Percentiles rank a stretch among this genome's conserved stretches.
phyloP scores from a whole-genome alignment of 1,140 invertebrate species.

The Charaxes varanes region DNA sequence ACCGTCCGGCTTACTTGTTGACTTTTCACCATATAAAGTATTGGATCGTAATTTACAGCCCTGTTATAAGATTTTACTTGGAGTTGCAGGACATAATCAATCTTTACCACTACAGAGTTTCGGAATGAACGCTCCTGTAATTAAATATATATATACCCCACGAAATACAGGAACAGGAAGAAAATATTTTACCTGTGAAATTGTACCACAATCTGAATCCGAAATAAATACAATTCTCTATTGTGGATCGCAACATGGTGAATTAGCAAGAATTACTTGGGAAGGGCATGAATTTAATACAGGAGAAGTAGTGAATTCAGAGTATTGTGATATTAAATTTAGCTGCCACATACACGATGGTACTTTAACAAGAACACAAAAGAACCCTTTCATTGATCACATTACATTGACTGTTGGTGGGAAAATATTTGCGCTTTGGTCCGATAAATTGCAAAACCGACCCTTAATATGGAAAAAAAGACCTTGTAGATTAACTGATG shows the following conservation, averaged over 20 bases:
- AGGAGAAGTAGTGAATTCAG: constrained; percentile 73
- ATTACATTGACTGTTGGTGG: constrained; percentile 71
- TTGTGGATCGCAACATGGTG: constrained; percentile 67
- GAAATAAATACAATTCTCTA: constrained; percentile 54
- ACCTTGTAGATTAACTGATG: constrained; percentile 51
- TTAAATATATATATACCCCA: constrained; percentile 45
- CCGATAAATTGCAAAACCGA: constrained; percentile 39
- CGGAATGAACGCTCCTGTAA: constrained; percentile 40
- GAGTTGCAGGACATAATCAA: constrained; percentile 56
- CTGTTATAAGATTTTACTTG: constrained; percentile 72
- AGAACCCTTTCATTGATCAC: constrained; percentile 73
- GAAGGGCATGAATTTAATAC: constrained; percentile 77
- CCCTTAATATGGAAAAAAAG: constrained; percentile 63
- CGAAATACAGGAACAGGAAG: constrained; percentile 59
- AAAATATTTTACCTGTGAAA: constrained; percentile 58
- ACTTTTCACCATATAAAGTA: constrained; percentile 74
- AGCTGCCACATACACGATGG: constrained; percentile 79
- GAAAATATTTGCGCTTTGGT: constrained; percentile 67
- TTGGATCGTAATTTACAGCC: constrained; percentile 77
- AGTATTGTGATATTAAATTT: constrained; percentile 66
- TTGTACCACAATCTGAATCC: constrained; percentile 48
- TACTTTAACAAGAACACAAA: constrained; percentile 73
- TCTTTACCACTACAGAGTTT: constrained; percentile 57
- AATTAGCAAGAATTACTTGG: constrained; percentile 74
- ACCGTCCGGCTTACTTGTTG: constrained; percentile 73